These are phyloP conservation scores for Sympetrum striolatum DNA, from an alignment of 2,888 invertebrate genomes.

Conservation along the genomic window DNA sequence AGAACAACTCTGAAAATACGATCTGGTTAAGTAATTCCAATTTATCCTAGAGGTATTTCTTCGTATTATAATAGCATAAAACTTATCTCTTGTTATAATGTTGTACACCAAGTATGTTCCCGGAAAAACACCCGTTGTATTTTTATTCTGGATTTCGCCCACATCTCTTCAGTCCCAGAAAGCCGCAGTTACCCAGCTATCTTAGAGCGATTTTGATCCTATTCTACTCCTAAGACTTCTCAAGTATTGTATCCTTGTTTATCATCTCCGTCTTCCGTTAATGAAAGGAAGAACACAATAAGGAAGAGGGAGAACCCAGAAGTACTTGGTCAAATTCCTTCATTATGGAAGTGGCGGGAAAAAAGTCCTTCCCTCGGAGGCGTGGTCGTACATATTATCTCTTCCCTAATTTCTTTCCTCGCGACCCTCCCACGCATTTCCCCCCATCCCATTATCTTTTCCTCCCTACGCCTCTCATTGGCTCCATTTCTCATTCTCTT, in stretches of 20 bases:
- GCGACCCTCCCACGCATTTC: constrained; percentile 8
- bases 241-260: not conserved
- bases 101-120: too few relatives aligned
- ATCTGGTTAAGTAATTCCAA: too few relatives aligned
- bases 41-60: too few relatives aligned
- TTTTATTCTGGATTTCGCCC: too few relatives aligned
- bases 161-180: too few relatives aligned
- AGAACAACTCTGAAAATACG: too few relatives aligned
- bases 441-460: not conserved
- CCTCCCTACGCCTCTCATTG: not conserved
- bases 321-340: constrained; percentile 28
- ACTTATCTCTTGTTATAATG: too few relatives aligned
- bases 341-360: constrained; percentile 12
- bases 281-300: not conserved
- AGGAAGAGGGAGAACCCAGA: not conserved
- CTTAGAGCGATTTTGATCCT: too few relatives aligned
- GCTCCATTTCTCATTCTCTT: not conserved
- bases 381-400: constrained; percentile 53
- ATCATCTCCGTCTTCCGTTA: not conserved
- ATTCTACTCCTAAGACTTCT: too few relatives aligned
- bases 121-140: too few relatives aligned
- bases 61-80: too few relatives aligned
- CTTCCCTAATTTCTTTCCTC: not conserved
- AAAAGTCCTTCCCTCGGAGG: constrained; percentile 47
- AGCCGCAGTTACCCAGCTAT: too few relatives aligned